Evolutionary conservation across 2,797 vertebrate genomes (phyloP), one percentile per base, ranked within the genome.

Genomic region (Masticophis lateralis): DNA sequence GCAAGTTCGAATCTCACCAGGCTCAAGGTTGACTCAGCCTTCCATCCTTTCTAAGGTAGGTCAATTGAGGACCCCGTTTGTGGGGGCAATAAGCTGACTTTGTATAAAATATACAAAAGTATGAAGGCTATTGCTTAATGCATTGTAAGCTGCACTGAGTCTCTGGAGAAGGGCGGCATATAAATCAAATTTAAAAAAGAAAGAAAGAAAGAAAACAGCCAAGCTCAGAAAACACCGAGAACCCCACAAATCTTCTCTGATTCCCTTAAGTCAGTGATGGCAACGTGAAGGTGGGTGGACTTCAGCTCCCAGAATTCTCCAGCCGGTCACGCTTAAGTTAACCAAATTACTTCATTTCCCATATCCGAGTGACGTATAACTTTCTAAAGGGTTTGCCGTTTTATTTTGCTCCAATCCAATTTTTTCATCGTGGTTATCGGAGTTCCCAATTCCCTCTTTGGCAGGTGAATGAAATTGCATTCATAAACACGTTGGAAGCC

Each of bases 381-480:
- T 37, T 3, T 86, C 92, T 43, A n/a, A 14, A 47, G 20, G 43
- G 28, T 43, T 22, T 86, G 27, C 16, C 3, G 0, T 56, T 88
- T 28, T 69, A 14, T 47, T 28, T 63, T 56, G 88, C 5, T 43
- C 11, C 63, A 5, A 2, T 2, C 91, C 60, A 25, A 12, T 92
- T 59, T 60, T n/a, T n/a, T 79, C n/a, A 25, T 32, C 2, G 4
- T 22, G 5, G 28, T 20, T 57, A 69, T 18, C 2, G 0, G 12
- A 59, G 91, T 25, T 86, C 61, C 1, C 1, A 12, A 43, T 91
- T 2, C 74, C 53, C 0, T 0, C 18, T 74, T 92, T 28, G 94
- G 25, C 97, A 99, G 99, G 99, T 99, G 43, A 99, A 99, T 95
- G 99, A 99, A 97, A 99, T 99, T 20, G 99, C 99, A 0, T 99